A percentile compares a stretch with the other conserved stretches of the same genome.
These are phyloP conservation scores for Melieria crassipennis DNA, from an alignment of 2,888 invertebrate genomes.

Conservation along the genomic window DNA sequence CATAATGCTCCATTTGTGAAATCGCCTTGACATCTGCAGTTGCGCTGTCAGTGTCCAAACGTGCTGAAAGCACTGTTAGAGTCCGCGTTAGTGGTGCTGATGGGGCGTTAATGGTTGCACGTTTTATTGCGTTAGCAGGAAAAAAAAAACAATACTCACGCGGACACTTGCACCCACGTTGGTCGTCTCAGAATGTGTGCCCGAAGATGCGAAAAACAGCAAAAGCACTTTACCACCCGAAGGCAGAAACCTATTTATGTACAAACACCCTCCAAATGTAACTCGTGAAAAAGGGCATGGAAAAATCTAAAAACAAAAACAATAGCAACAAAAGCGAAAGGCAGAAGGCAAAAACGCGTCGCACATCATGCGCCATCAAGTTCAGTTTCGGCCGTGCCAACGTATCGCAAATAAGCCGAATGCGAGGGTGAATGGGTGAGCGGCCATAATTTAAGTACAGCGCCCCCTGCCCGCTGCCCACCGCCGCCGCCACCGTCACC, in stretches of 20 bases:
- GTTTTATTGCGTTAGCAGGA: constrained; percentile 30
- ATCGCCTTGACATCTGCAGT: constrained; percentile 13
- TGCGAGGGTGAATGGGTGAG: constrained; percentile 57
- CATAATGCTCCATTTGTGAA: not conserved
- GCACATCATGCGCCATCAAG: constrained; percentile 34
- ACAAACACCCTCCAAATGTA: constrained; percentile 6
- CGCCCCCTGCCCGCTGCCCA: constrained; percentile 37
- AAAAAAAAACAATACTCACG: constrained; percentile 2
- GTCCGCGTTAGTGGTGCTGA: not conserved
- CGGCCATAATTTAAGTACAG: constrained; percentile 52
- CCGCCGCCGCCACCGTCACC: constrained; percentile 23
- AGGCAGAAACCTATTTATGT: constrained; percentile 28
- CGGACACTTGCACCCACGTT: constrained; percentile 15
- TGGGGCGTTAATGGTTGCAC: constrained; percentile 32
- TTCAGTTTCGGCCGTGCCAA: constrained; percentile 53
- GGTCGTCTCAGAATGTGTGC: not conserved
- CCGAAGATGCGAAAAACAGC: constrained; percentile 1
- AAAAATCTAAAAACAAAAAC: constrained; percentile 37
- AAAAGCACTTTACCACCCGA: constrained; percentile 27
- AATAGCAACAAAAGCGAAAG: not conserved
- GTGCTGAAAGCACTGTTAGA: not conserved
- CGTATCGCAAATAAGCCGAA: constrained; percentile 45
- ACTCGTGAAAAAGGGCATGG: constrained; percentile 30
- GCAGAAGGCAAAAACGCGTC: not conserved
- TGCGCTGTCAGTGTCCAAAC: not conserved